A percentile compares a stretch with the other conserved stretches of the same genome.
phyloP scores from a whole-genome alignment of 2,797 vertebrate genomes.

The Coracias cyanogaster region DNA sequence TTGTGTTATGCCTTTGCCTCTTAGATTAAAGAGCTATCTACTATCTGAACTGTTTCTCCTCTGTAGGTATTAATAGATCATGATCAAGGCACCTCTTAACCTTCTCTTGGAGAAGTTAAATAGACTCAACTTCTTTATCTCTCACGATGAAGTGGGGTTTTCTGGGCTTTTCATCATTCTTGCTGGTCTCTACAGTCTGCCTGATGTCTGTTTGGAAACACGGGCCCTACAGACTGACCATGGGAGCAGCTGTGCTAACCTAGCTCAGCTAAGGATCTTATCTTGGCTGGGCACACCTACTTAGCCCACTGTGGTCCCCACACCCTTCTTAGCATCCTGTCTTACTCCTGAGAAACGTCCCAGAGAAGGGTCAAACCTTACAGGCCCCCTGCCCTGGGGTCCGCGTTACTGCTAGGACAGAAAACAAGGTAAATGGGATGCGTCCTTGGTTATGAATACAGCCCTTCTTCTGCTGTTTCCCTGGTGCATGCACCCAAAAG shows the following conservation, averaged over 20 bases:
- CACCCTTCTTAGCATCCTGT: neutral
- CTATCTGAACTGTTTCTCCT: slow-evolving; percentile 53
- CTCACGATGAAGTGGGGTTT: neutral
- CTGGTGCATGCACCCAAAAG: fast-evolving
- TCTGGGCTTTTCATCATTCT: neutral
- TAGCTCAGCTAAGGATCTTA: neutral
- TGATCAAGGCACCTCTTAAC: slow-evolving; percentile 66
- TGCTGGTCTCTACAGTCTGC: neutral
- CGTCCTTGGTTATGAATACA: neutral
- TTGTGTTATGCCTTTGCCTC: slow-evolving; percentile 35
- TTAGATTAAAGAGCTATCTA: slow-evolving; percentile 62
- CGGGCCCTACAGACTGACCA: neutral
- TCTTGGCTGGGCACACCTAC: neutral
- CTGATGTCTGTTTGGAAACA: neutral
- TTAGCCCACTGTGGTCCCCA: neutral
- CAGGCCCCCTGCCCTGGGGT: neutral
- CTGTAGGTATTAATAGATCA: slow-evolving; percentile 60
- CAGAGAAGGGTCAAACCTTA: neutral
- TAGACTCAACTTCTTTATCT: slow-evolving; percentile 36
- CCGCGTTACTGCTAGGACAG: neutral
- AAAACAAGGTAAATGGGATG: neutral
- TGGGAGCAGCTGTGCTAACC: too few relatives aligned
- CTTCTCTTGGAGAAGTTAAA: slow-evolving; percentile 64
- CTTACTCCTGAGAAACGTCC: neutral
- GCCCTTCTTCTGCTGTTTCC: neutral